Conservation (phyloP, 2,888 invertebrate species). For the Rugalucina vietnamica region DNA sequence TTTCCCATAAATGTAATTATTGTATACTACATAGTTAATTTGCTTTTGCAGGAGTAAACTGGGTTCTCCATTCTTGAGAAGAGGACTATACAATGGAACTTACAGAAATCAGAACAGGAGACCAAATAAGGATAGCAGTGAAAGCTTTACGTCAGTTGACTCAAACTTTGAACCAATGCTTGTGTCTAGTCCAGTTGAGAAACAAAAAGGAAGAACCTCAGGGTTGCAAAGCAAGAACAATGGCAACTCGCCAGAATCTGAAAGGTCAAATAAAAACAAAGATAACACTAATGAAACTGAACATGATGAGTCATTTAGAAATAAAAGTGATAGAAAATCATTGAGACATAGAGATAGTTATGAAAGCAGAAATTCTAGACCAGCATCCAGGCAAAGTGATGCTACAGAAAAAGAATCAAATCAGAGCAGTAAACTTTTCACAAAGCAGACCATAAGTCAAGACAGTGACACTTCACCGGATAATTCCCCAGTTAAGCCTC, state of each 20-base stretch:
- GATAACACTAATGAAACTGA: not conserved
- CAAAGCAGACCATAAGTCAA: not conserved
- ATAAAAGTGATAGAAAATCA: not conserved
- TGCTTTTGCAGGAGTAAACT: conserved; percentile 24
- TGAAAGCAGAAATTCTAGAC: too few relatives aligned
- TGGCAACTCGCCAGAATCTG: not conserved
- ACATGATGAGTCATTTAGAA: not conserved
- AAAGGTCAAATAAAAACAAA: not conserved
- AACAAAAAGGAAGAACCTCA: not conserved
- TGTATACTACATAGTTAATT: too few relatives aligned
- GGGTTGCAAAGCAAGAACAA: not conserved
- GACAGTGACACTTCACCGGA: not conserved
- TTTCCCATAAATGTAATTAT: too few relatives aligned
- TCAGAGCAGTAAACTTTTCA: not conserved
- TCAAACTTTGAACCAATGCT: conserved; percentile 35
- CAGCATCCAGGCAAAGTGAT: not conserved
- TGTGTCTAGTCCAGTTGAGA: conserved; percentile 25
- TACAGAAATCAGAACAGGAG: not conserved
- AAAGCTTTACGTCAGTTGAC: conserved; percentile 28
- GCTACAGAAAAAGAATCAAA: not conserved
- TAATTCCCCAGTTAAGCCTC: not conserved
- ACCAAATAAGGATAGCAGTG: not conserved
- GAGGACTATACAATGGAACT: not conserved
- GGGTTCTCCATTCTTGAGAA: not conserved
- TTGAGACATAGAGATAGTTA: too few relatives aligned